Conservation (phyloP, 1,140 invertebrate genomes). For the Macrotrachela quadricornifera region DNA sequence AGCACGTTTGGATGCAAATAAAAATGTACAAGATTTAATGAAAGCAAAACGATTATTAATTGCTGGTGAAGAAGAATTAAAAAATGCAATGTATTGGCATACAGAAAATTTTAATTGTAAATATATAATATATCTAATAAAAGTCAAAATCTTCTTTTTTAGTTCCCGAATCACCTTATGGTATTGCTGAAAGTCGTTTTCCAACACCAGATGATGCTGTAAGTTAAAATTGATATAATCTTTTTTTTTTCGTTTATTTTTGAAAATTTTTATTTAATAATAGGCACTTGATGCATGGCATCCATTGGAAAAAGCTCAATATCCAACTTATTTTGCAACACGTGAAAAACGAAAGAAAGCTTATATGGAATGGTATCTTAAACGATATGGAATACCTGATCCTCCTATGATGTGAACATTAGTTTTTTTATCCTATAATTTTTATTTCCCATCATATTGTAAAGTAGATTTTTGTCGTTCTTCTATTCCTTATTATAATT, state of each 20-base stretch:
- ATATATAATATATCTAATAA: too few relatives aligned
- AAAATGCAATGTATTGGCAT: slow-evolving; percentile 37
- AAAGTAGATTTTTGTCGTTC: too few relatives aligned
- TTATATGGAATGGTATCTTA: slow-evolving; percentile 60
- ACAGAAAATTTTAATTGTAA: slow-evolving; percentile 27
- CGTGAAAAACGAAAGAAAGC: slow-evolving; percentile 75
- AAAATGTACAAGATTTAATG: slow-evolving; percentile 48
- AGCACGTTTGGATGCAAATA: slow-evolving; percentile 60
- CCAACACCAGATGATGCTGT: slow-evolving; percentile 14
- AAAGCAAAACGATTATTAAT: slow-evolving; percentile 48
- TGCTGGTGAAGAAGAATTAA: slow-evolving; percentile 56
- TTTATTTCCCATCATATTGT: too few relatives aligned
- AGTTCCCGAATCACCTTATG: slow-evolving; percentile 49
- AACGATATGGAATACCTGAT: slow-evolving; percentile 46
- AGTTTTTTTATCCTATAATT: too few relatives aligned
- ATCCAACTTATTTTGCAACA: slow-evolving; percentile 75
- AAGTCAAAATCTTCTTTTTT: slow-evolving; percentile 15
- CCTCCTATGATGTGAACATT: too few relatives aligned
- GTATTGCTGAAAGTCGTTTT: slow-evolving; percentile 48
- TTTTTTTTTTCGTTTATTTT: too few relatives aligned
- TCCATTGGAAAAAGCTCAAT: slow-evolving; percentile 71
- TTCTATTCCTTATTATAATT: too few relatives aligned
- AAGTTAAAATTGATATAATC: too few relatives aligned
- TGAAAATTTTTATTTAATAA: too few relatives aligned
- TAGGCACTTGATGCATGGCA: slow-evolving; percentile 61